Evolutionary conservation across 1,140 invertebrate species (phyloP).

Genomic region (Hetaerina americana): DNA sequence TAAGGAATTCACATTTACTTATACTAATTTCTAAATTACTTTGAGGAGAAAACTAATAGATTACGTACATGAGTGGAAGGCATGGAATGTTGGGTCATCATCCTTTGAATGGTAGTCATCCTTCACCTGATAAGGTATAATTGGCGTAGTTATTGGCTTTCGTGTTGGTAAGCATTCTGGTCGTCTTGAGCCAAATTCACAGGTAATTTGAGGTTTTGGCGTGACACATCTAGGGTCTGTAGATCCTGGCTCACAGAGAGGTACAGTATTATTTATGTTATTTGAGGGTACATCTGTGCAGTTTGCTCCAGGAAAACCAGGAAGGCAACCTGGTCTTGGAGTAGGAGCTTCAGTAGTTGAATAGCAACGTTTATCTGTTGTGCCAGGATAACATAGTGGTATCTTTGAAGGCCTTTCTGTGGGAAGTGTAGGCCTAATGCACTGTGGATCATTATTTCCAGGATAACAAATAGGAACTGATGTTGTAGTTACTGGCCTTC

Average conservation of each 20-base stretch:
- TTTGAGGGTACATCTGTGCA: too few species aligned
- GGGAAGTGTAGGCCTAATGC: slow-evolving; percentile 10
- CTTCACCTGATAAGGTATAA: background rate
- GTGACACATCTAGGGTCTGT: too few species aligned
- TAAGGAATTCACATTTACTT: too few species aligned
- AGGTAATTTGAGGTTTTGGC: background rate
- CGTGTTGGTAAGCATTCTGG: background rate
- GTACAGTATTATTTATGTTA: too few species aligned
- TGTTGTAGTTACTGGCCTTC: slow-evolving; percentile 10
- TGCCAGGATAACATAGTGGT: slow-evolving; percentile 17
- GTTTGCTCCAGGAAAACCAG: slow-evolving; percentile 20
- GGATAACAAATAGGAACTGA: slow-evolving; percentile 15
- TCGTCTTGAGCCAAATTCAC: background rate
- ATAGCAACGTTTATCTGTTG: slow-evolving; percentile 20
- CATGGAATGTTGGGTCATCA: background rate
- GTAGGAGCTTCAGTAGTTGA: slow-evolving; percentile 22
- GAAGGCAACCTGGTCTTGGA: slow-evolving; percentile 23
- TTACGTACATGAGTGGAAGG: background rate
- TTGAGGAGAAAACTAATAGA: too few species aligned
- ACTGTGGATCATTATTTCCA: slow-evolving; percentile 20
- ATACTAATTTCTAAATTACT: too few species aligned
- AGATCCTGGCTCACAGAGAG: slow-evolving; percentile 25
- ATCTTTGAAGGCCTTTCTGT: background rate
- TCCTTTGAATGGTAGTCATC: background rate
- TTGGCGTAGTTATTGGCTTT: background rate